phyloP scores from a whole-genome alignment of 2,888 invertebrate species.

The Eutolmus rufibarbis region DNA sequence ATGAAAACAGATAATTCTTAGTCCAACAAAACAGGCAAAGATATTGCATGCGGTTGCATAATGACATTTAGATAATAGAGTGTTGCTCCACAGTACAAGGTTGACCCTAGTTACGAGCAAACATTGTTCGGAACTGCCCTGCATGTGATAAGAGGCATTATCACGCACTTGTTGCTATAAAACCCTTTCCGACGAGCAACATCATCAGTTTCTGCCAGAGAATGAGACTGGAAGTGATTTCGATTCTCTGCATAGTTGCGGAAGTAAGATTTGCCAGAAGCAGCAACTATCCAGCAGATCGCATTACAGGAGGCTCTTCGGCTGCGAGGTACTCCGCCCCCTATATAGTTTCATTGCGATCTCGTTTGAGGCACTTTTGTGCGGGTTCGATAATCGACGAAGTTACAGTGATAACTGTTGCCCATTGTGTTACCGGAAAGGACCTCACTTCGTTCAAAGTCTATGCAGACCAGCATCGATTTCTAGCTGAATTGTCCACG shows the following conservation, averaged over 20 bases:
- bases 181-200: background rate
- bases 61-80: background rate
- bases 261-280: background rate
- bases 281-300: slow-evolving; percentile 55
- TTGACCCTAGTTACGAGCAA: background rate
- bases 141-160: background rate
- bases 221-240: background rate
- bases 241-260: background rate
- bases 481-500: slow-evolving; percentile 47
- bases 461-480: slow-evolving; percentile 61
- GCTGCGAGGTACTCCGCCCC: slow-evolving; percentile 62
- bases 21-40: background rate
- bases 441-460: background rate
- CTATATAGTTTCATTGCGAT: slow-evolving; percentile 60
- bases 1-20: background rate
- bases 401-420: slow-evolving; percentile 62
- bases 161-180: background rate
- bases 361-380: slow-evolving; percentile 52
- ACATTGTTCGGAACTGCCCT: background rate
- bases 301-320: slow-evolving; percentile 58
- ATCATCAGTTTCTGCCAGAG: background rate
- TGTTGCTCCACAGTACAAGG: background rate
- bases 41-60: background rate
- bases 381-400: slow-evolving; percentile 62
- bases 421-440: slow-evolving; percentile 54